Evolutionary conservation across 2,888 invertebrate species (phyloP), one percentile per base, ranked within the genome.

Genomic region (Nycteola revayana): DNA sequence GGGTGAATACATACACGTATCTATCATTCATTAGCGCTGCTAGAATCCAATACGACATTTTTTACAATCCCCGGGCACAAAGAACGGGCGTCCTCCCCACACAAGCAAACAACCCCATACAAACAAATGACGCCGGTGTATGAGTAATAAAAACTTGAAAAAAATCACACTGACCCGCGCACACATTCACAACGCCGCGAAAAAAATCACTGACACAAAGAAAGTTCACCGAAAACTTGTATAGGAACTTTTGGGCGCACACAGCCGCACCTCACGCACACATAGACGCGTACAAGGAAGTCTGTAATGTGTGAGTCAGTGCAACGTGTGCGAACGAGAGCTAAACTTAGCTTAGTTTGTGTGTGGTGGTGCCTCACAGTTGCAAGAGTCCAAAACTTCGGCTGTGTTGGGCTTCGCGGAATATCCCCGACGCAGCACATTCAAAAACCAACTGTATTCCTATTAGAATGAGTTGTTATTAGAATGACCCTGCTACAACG

Each of bases 201-300:
- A 88, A 88, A 88, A 88, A 88, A 87, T 87, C 85, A 88, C 87
- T 64, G 85, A 86, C 87, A 88, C 87, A 88, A 87, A 87, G 86
- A 88, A 86, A 83, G 75, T 84, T 81, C 71, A 78, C 86, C 84
- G 68, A 86, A 88, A 87, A 87, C 83, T 88, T 87, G 73, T 76
- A 79, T 82, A 83, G 68, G 70, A 86, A 87, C 86, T 87, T 86
- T 80, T 77, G 73, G 56, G 70, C 73, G 38, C 79, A 79, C 80
- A 83, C 79, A 14, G 0, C 1, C 11, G 10, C 4, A 11, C 2
- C 4, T 0, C 46, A 49, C 70, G 10, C 76, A 69, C 71, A 74
- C 72, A 23, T 1, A 0, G 7, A 29, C 25, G 28, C 9, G 31
- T 48, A 77, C 74, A 72, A 78, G 80, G 75, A 74, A 73, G 66